Evolutionary conservation across 2,888 invertebrate genomes (phyloP), one percentile per base, ranked within the genome.

Genomic region (Synanthedon formicaeformis): DNA sequence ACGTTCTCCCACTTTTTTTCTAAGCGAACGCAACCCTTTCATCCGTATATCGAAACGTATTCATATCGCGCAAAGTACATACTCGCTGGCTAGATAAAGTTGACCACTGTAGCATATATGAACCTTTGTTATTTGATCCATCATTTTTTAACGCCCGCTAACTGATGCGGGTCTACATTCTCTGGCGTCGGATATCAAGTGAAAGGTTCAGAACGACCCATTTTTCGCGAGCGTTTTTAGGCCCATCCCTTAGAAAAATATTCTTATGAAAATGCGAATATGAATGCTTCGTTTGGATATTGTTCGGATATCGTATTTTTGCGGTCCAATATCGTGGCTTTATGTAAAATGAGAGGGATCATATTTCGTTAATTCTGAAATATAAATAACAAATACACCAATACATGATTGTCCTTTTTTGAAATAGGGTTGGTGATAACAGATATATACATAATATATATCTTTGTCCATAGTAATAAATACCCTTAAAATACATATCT

Each of bases 51-150:
- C 67, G 71, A 71, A 71, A 75, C 67, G 74, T 78, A 76, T 79
- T 81, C 79, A 78, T 78, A 81, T 62, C 71, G 66, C 65, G 72
- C 73, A 75, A 73, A 76, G 69, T 72, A 72, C 71, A 67, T 67
- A 64, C 66, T 63, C 61, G 41, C 51, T 55, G 56, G 52, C 81
- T 72, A 73, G 55, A 56, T 27, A 57, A 58, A 11, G 52, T 50
- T 57, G 75, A 67, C 55, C 71, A 53, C 52, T 54, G 53, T n/a
- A 51, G 57, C 56, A 50, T 58, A 57, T 63, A 60, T 58, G 55
- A 59, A 41, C 40, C 34, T 54, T 52, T 54, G 51, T 53, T 54
- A 54, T 57, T 57, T 52, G 49, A 55, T 40, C 23, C 14, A 51
- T 40, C 18, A 27, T 40, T 34, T 16, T 51, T 11, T 13, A 41